Percentiles rank a stretch among this genome's conserved stretches.
Evolutionary conservation across 2,113 vertebrate species (phyloP).

Genomic region (Phylloscopus trochilus): DNA sequence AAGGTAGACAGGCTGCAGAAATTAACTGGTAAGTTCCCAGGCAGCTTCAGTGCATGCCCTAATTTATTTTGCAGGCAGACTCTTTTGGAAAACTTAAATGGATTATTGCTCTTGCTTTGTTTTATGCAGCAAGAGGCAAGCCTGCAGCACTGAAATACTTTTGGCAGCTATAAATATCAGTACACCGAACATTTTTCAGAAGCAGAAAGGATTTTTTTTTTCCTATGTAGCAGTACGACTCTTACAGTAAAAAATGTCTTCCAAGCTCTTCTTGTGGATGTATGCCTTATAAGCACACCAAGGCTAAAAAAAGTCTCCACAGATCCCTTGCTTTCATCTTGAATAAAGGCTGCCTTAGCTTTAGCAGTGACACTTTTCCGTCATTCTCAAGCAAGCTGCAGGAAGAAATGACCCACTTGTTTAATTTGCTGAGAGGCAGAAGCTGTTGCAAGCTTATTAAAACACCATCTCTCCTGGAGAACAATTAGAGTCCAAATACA

Average conservation of each 20-base stretch:
- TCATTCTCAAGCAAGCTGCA: neutral
- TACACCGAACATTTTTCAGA: neutral
- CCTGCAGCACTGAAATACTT: neutral
- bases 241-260: neutral
- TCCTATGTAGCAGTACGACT: neutral
- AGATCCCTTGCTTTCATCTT: neutral
- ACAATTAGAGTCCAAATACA: neutral
- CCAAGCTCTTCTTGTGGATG: neutral
- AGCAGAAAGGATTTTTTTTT: neutral
- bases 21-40: neutral
- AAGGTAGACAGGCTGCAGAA: neutral
- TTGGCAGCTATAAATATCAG: neutral
- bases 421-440: constrained; percentile 18
- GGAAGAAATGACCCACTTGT: constrained; percentile 16
- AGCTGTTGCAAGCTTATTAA: constrained; percentile 13
- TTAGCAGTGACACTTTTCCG: neutral
- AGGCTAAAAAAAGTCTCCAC: neutral
- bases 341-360: neutral
- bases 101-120: neutral
- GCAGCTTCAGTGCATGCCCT: neutral
- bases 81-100: neutral
- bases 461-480: neutral
- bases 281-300: neutral
- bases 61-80: neutral
- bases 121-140: neutral